Conservation (phyloP, 2,888 invertebrate genomes). For the Trichacis sp. region DNA sequence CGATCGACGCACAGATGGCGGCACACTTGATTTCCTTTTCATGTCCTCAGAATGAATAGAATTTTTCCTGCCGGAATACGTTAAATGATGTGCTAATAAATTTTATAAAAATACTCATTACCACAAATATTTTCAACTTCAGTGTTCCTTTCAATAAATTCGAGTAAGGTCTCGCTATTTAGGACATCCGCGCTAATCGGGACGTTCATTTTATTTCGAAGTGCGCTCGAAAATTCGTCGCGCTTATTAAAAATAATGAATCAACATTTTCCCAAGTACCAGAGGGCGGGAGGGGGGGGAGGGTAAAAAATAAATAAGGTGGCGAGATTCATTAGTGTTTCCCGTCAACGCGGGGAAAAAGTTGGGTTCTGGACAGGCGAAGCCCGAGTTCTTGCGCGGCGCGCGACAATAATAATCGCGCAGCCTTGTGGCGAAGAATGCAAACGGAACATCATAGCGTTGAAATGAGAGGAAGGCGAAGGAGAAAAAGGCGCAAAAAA, state of each 20-base stretch:
- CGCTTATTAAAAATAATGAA: background rate
- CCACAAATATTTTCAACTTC: too few species aligned
- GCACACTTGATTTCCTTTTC: too few species aligned
- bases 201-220: background rate
- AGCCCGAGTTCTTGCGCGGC: constrained; percentile 12
- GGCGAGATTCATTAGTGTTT: constrained; percentile 35
- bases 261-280: background rate
- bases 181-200: background rate
- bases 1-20: too few species aligned
- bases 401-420: constrained; percentile 36
- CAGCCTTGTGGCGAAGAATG: constrained; percentile 45
- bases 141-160: too few species aligned
- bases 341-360: constrained; percentile 6
- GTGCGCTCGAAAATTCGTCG: background rate
- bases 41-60: too few species aligned
- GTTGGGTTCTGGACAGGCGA: constrained; percentile 16
- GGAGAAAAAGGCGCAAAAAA: constrained; percentile 45
- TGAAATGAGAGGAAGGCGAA: constrained; percentile 32
- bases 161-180: too few species aligned
- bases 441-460: constrained; percentile 48
- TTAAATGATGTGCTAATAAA: too few species aligned
- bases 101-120: too few species aligned
- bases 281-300: background rate
- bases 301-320: constrained; percentile 19
- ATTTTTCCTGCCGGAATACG: too few species aligned